Conservation (phyloP, 2,888 invertebrate genomes). For the Caenorhabditis imperialis region DNA sequence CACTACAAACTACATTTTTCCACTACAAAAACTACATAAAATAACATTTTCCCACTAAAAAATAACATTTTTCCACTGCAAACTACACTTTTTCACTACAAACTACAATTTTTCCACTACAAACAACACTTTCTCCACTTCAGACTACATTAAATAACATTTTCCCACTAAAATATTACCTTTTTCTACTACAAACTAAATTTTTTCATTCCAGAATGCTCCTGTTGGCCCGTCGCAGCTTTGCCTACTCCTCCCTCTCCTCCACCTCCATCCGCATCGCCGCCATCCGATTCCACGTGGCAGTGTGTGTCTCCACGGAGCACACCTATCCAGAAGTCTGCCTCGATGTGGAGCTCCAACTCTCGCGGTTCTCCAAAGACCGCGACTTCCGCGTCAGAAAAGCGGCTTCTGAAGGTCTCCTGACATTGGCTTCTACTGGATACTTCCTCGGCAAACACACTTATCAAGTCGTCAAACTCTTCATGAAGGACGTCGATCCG, state of each 20-base stretch:
- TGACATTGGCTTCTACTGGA: constrained; percentile 6
- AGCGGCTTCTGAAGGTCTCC: constrained; percentile 52
- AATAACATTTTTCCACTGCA: too few relatives aligned
- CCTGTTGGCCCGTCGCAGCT: constrained; percentile 16
- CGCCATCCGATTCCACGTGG: constrained; percentile 32
- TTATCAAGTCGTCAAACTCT: constrained; percentile 33
- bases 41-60: too few relatives aligned
- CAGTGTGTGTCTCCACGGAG: background rate
- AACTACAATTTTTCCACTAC: too few relatives aligned
- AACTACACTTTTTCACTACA: too few relatives aligned
- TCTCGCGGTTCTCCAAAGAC: constrained; percentile 41
- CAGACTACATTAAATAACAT: too few relatives aligned
- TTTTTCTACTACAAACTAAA: background rate
- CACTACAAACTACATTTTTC: too few relatives aligned
- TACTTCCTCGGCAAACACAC: constrained; percentile 1
- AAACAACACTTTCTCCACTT: too few relatives aligned
- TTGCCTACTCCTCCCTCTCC: constrained; percentile 11
- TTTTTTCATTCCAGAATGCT: constrained; percentile 22
- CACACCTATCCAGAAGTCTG: background rate
- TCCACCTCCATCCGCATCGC: constrained; percentile 17
- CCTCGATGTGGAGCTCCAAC: constrained; percentile 22
- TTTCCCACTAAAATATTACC: background rate
- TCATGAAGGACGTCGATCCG: constrained; percentile 56
- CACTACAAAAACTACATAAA: too few relatives aligned
- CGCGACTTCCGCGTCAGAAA: constrained; percentile 63